Base-by-base conservation (phyloP, 2,797 vertebrate genomes). In the Eurystomus glaucurus region DNA sequence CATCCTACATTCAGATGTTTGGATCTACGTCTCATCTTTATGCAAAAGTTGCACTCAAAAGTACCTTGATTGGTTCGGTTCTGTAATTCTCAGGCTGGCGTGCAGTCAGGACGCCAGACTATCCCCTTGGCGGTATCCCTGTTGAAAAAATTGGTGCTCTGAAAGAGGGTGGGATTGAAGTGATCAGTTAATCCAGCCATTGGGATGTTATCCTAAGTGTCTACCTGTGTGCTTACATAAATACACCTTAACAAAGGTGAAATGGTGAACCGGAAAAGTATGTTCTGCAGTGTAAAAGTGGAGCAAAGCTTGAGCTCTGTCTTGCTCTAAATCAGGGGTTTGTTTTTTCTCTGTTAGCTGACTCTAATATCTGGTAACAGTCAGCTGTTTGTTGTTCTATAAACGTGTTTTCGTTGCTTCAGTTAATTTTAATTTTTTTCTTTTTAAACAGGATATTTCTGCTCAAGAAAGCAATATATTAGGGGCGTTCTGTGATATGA, bases 401-500 rank as follows among this genome's bases (percentile, higher is more conserved):
- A 57, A 51, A 22, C 55, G 28, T 83, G 4, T 31, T 93, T 77
- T 68, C 75, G 84, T 43, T 94, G 61, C 57, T 91, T 57, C 55
- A 95, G 37, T 93, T 97, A 95, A 95, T 94, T 95, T 78, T 35
- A 65, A 5, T 57, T 66, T 82, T 74, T 85, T 45, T 88, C 70
- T 93, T 94, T 85, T 74, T 88, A 31, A 96, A 94, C 98, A 99
- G 99, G 99, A 99, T 98, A 99, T 99, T 97, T 99, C 99, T 72
- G 99, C 99, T 96, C 99, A 99, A 97, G 99, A 99, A 98, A 99
- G 99, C 98, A 99, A 99, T 99, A 99, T 99, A 98, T 99, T 99
- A 85, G 99, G 99, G 96, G 99, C 99, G 82, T 99, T 99, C 98
- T 99, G 99, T 98, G 99, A 99, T 97, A 99, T 99, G 99, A 99